Percentiles rank a stretch among this genome's conserved stretches.
Evolutionary conservation across 92 coral and sea anemone species (phyloP).

Genomic region (Palythoa grandiflora): DNA sequence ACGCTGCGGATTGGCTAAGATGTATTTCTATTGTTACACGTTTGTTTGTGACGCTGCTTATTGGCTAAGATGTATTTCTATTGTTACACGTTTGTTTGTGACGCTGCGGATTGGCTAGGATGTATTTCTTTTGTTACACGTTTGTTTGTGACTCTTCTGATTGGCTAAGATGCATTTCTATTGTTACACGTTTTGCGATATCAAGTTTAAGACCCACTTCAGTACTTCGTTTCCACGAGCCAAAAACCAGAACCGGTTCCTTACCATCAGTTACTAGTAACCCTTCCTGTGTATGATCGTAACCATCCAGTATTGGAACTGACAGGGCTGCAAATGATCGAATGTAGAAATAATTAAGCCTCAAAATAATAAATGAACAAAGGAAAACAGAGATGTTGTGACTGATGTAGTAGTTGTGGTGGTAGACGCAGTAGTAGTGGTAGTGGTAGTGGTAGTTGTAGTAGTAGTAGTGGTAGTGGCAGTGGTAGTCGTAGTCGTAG

Average conservation of each 20-base stretch:
- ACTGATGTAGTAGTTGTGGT: neutral
- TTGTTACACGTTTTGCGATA: no score
- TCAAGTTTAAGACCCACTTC: no score
- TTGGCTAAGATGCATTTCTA: no score
- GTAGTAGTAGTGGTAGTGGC: neutral
- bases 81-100: no score
- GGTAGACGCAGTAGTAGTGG: neutral
- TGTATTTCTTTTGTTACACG: no score
- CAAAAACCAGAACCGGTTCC: neutral
- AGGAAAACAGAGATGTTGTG: neutral
- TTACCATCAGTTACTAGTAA: conserved; percentile 15
- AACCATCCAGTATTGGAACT: conserved; percentile 35
- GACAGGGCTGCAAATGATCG: conserved; percentile 32
- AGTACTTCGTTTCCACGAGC: no score
- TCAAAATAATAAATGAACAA: neutral
- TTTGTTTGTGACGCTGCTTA: no score
- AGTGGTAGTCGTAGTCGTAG: neutral
- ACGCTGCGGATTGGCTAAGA: no score
- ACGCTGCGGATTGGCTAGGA: no score
- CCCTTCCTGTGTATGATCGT: conserved; percentile 28
- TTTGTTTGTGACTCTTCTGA: no score
- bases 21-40: no score
- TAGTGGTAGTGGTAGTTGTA: neutral
- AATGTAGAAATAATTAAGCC: neutral
- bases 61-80: no score